Base-by-base conservation (phyloP, 2,797 vertebrate genomes). In the Fistularia tabacaria region DNA sequence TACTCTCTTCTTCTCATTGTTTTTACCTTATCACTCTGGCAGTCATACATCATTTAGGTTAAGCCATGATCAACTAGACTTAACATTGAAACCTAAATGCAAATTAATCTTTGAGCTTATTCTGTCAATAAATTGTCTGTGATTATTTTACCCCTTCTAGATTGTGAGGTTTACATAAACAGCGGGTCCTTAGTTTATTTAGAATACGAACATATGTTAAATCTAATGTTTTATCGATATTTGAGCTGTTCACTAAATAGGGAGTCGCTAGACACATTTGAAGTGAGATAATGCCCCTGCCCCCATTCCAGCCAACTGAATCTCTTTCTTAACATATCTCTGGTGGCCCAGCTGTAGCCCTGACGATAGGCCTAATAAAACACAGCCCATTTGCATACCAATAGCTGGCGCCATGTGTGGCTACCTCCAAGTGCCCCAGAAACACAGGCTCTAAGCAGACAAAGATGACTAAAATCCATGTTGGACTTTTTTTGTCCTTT, bases 361-460 rank as follows among this genome's bases (percentile, higher is more conserved):
- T 89, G 91, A 92, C 88, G 89, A 92, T 91, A 85, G 83, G 76
- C 83, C 86, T 85, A 88, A 89, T 91, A 89, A 90, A 91, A 81
- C 81, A 77, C 73, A 69, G 3, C 3, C 74, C 58, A 92, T 92
- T 92, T 89, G 87, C 91, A 92, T 92, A 71, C 89, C 85, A 90
- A 91, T 90, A 69, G 84, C 54, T 55, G 63, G 81, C 85, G 51
- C 87, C 86, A 89, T 91, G 89, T 91, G 88, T 88, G 89, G 84
- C 81, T 81, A 76, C 78, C 79, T 58, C 69, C 67, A 46, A 78
- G 74, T 69, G 79, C 71, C 85, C 85, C 77, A 84, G 80, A 84
- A 81, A 85, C 75, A 64, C 44, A 39, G 80, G 62, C 73, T 75
- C 66, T 25, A 57, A 71, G 77, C 69, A 75, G 76, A 78, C 64